Percentiles rank a stretch among this genome's conserved stretches.
Conservation (phyloP, 2,888 invertebrate species). For the Coleophora deauratella region DNA sequence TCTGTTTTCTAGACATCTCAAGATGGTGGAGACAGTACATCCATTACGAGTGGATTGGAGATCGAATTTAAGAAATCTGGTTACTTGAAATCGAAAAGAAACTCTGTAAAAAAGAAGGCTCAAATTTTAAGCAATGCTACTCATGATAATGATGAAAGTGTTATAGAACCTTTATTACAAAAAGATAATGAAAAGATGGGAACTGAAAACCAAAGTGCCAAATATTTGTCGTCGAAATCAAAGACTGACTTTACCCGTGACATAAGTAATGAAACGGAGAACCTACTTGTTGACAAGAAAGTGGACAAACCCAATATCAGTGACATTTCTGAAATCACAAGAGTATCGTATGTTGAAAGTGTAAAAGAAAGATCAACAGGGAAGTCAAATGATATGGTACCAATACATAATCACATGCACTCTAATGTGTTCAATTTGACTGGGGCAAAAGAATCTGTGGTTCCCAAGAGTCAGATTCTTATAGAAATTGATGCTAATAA, state of each 20-base stretch:
- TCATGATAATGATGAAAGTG: conserved; percentile 55
- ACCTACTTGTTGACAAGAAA: conserved; percentile 29
- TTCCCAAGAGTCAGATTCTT: conserved; percentile 42
- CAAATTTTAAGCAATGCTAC: conserved; percentile 50
- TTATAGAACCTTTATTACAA: conserved; percentile 58
- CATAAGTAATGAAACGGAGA: conserved; percentile 31
- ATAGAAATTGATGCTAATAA: conserved; percentile 49
- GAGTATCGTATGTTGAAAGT: conserved; percentile 22
- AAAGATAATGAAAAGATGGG: conserved; percentile 43
- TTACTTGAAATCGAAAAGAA: conserved; percentile 61
- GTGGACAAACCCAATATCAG: conserved; percentile 19
- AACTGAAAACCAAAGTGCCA: conserved; percentile 49
- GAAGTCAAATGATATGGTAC: conserved; percentile 1
- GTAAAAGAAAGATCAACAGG: conserved; percentile 23
- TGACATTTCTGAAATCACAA: conserved; percentile 16
- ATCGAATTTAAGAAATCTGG: conserved; percentile 54
- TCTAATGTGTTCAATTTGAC: conserved; percentile 35
- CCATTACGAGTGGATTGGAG: conserved; percentile 58
- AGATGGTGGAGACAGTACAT: conserved; percentile 54
- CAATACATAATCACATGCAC: conserved; percentile 50
- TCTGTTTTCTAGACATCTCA: conserved; percentile 52
- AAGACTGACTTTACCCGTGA: conserved; percentile 50
- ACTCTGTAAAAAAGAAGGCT: conserved; percentile 53
- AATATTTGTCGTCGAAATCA: conserved; percentile 46
- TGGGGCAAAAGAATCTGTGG: conserved; percentile 21